These are phyloP conservation scores for Pedetes capensis DNA, from an alignment of 2,113 vertebrate species.

Conservation along the genomic window DNA sequence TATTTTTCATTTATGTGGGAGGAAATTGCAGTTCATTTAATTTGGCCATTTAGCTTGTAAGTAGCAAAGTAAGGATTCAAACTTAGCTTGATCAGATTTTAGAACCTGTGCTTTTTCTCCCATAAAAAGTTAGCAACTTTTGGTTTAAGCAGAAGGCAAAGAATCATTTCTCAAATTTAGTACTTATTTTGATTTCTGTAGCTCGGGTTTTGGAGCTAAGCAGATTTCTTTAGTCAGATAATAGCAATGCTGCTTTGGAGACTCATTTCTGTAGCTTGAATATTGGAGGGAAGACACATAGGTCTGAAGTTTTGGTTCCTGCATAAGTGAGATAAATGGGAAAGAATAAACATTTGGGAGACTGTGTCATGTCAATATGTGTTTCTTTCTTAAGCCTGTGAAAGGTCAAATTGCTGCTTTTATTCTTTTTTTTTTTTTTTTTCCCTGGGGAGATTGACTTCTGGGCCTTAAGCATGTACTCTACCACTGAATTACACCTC, in stretches of 20 bases:
- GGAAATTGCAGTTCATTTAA: not conserved
- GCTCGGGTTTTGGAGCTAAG: not conserved
- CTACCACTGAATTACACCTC: too few species aligned
- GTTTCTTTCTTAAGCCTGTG: not conserved
- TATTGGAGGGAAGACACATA: not conserved
- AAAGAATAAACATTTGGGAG: not conserved
- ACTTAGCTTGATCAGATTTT: not conserved
- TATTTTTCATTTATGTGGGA: not conserved
- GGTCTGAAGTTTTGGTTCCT: constrained; percentile 12
- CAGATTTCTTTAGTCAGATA: not conserved
- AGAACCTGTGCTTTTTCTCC: not conserved
- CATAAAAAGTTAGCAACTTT: constrained; percentile 14
- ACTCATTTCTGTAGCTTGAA: not conserved
- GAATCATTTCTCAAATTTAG: constrained; percentile 19
- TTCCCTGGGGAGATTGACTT: not conserved
- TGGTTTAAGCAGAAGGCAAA: constrained; percentile 26
- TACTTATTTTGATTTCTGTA: not conserved
- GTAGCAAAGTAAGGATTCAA: constrained; percentile 5
- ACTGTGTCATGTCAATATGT: not conserved
- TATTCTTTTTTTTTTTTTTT: not conserved
- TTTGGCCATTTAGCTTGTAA: constrained; percentile 21
- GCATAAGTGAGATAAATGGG: not conserved
- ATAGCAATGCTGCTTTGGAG: not conserved
- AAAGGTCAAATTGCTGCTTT: not conserved
- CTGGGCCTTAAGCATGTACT: not conserved